These are phyloP conservation scores for Pachyseris speciosa DNA, from an alignment of 64 coral and sea anemone genomes.

Conservation along the genomic window DNA sequence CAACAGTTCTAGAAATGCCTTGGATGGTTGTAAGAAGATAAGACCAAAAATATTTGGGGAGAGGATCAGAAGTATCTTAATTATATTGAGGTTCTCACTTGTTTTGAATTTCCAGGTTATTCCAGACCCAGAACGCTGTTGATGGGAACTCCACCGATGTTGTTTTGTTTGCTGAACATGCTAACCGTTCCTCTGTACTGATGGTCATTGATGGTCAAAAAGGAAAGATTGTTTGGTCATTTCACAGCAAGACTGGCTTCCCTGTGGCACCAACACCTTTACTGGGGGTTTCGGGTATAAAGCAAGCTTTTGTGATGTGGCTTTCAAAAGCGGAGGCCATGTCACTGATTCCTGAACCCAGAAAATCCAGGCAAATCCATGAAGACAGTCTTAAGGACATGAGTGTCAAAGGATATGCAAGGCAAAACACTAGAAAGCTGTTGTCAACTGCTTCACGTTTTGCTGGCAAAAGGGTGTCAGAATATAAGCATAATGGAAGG, in stretches of 20 bases:
- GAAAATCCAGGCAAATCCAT: neutral
- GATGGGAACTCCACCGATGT: constrained; percentile 37
- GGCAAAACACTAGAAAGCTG: neutral
- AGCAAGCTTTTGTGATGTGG: constrained; percentile 59
- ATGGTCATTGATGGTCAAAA: constrained; percentile 53
- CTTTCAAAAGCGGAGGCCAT: constrained; percentile 38
- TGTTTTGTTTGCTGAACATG: constrained; percentile 9
- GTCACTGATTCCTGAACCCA: neutral
- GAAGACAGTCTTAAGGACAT: neutral
- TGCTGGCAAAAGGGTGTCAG: neutral
- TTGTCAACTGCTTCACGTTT: neutral
- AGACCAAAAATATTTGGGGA: too few species aligned
- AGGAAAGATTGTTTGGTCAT: constrained; percentile 34
- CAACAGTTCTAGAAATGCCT: too few species aligned
- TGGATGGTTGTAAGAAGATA: too few species aligned
- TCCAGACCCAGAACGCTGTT: neutral
- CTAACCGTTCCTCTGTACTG: constrained; percentile 28
- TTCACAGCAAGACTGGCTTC: constrained; percentile 6
- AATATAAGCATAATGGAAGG: neutral
- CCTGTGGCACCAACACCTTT: constrained; percentile 42
- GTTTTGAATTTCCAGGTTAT: constrained; percentile 18
- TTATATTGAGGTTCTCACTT: neutral
- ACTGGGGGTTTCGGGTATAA: neutral
- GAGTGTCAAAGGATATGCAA: neutral
- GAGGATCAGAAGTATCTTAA: neutral